A percentile compares a stretch with the other conserved stretches of the same genome.
phyloP scores from a whole-genome alignment of 2,888 invertebrate species.

The Melanostoma mellinum region DNA sequence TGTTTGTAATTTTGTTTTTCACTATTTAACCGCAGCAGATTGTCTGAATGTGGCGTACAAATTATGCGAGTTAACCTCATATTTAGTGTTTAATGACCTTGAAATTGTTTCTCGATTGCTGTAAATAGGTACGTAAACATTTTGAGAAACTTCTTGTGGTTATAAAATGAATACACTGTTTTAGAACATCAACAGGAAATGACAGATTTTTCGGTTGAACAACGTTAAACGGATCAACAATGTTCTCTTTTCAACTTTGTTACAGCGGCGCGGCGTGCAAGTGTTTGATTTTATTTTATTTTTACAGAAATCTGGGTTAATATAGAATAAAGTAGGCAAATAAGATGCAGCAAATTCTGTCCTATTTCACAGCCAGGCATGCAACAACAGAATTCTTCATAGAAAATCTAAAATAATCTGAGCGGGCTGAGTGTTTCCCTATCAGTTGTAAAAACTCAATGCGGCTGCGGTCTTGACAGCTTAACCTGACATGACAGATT shows the following conservation, averaged over 20 bases:
- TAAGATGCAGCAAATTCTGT: no score
- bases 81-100: slow-evolving; percentile 27
- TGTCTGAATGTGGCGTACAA: slow-evolving; percentile 1
- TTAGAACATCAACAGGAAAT: slow-evolving; percentile 19
- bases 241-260: neutral
- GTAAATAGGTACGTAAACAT: neutral
- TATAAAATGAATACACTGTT: slow-evolving; percentile 30
- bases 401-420: no score
- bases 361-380: no score
- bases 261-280: neutral
- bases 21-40: slow-evolving; percentile 11
- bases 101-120: slow-evolving; percentile 35
- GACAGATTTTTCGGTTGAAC: slow-evolving; percentile 39
- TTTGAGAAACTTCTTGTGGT: slow-evolving; percentile 17
- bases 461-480: no score
- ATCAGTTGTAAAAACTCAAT: no score
- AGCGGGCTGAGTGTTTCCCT: no score
- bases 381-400: no score
- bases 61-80: slow-evolving; percentile 9
- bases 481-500: no score
- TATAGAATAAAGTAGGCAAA: no score
- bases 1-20: neutral
- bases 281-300: neutral
- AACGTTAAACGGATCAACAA: slow-evolving; percentile 1
- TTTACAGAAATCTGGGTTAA: no score